Conservation (phyloP, 2,797 vertebrate genomes). For the Pangasius mekongensis region DNA sequence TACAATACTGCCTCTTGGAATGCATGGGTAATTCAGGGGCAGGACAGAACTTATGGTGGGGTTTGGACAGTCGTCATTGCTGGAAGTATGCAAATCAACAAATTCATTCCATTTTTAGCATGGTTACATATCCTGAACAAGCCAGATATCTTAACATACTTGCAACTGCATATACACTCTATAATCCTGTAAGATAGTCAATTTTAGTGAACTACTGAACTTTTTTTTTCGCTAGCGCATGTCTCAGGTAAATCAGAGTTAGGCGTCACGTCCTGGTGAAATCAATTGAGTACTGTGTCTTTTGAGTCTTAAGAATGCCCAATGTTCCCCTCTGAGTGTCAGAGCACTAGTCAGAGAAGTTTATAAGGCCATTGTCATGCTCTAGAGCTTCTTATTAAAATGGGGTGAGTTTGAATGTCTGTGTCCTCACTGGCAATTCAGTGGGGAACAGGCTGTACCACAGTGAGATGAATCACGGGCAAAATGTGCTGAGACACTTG, state of each 20-base stretch:
- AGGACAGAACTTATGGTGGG: neutral
- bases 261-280: neutral
- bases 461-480: slow-evolving; percentile 67
- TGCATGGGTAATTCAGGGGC: neutral
- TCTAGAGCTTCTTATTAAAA: slow-evolving; percentile 39
- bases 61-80: neutral
- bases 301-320: slow-evolving; percentile 25
- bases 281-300: neutral
- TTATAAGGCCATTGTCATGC: slow-evolving; percentile 46
- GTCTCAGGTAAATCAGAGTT: neutral
- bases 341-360: slow-evolving; percentile 12
- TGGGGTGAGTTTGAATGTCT: slow-evolving; percentile 56
- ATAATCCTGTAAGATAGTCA: neutral
- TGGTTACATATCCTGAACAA: neutral
- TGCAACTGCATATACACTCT: neutral
- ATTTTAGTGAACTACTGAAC: neutral
- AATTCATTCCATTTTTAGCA: neutral
- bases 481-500: slow-evolving; percentile 70
- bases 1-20: neutral
- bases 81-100: neutral
- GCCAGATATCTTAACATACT: neutral
- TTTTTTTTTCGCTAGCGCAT: neutral
- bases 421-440: slow-evolving; percentile 58
- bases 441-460: slow-evolving; percentile 66
- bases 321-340: neutral